Conservation (phyloP, 2,888 invertebrate species). For the Desoria tigrina region DNA sequence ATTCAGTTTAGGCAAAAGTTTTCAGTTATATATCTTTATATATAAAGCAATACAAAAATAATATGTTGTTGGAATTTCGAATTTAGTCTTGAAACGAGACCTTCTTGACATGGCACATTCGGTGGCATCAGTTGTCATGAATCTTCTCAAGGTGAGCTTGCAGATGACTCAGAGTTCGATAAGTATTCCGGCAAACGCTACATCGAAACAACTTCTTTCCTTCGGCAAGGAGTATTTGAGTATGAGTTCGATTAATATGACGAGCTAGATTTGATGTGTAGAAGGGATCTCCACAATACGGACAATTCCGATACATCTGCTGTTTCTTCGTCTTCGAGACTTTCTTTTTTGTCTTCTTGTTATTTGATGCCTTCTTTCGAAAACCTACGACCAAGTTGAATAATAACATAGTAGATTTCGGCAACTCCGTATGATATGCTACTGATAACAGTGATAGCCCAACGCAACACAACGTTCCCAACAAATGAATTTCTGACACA, state of each 20-base stretch:
- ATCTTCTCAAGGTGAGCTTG: slow-evolving; percentile 35
- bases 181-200: slow-evolving; percentile 39
- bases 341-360: neutral
- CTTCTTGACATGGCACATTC: too few species aligned
- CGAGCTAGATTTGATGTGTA: slow-evolving; percentile 45
- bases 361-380: neutral
- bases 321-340: slow-evolving; percentile 20
- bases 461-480: too few species aligned
- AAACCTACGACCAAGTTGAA: too few species aligned
- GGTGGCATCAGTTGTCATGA: neutral
- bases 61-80: too few species aligned
- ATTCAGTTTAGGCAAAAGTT: too few species aligned
- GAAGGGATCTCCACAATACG: slow-evolving; percentile 42
- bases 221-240: slow-evolving; percentile 35
- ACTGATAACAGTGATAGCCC: too few species aligned
- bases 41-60: too few species aligned
- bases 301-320: slow-evolving; percentile 39
- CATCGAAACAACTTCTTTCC: slow-evolving; percentile 44
- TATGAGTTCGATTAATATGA: slow-evolving; percentile 43
- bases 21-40: too few species aligned
- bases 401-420: too few species aligned
- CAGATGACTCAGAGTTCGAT: slow-evolving; percentile 34
- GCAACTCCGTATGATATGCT: too few species aligned
- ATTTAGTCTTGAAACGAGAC: too few species aligned
- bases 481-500: too few species aligned